Evolutionary conservation across 2,797 vertebrate species (phyloP), one percentile per base, ranked within the genome.

Genomic region (Etheostoma nigrum): DNA sequence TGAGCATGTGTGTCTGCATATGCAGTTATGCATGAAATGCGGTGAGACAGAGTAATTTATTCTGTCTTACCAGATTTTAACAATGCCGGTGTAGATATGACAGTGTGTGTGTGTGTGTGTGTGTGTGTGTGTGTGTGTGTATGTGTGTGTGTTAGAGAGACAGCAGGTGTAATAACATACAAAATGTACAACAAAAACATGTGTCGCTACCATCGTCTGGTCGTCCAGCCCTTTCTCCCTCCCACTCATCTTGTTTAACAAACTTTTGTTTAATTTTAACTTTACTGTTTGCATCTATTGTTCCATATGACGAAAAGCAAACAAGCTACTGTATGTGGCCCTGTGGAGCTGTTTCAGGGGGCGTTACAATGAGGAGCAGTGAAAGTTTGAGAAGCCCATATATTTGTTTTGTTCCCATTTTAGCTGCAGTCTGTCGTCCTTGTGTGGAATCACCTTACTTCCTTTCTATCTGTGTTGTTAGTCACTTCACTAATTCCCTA

Each of bases 1-100:
- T 27, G 13, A 15, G 49, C 10, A 10, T 13, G 2, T 77, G 67
- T 66, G 23, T 42, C 25, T 40, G 40, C 15, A 42, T 49, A 45
- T 0, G 21, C 53, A 40, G 59, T 7, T 76, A 78, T 86, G 82
- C 79, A 86, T 88, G 77, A 84, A 85, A 90, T 72, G 19, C 23
- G 2, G 58, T 16, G 53, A 83, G 87, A 86, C 84, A 78, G 76
- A 47, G 52, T 83, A 2, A 85, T 83, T 82, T 82, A 87, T 84
- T 83, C 82, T 81, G 60, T 82, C 76, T 72, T 49, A 68, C 30
- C 13, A 11, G 21, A 76, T 86, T 16, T 10, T 60, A 74, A 48
- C 68, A 74, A 25, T 54, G 58, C 63, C 62, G 61, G 18, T 27
- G 11, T 71, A 61, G 54, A 81, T 53, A 45, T 74, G 80, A 84